These are phyloP conservation scores for Dasypogon diadema DNA, from an alignment of 2,888 invertebrate species.

Conservation along the genomic window DNA sequence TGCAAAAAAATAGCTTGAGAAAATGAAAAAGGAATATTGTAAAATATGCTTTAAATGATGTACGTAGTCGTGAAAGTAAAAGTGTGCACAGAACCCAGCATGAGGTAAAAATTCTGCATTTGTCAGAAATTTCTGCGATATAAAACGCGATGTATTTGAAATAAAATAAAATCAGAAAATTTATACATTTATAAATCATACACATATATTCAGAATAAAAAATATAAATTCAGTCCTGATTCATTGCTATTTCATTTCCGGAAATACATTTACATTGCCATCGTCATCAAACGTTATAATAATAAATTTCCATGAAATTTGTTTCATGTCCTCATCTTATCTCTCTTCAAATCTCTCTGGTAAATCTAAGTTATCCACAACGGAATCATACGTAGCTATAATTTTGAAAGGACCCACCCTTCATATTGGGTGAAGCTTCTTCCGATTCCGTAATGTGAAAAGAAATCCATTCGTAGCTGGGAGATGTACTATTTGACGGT, in stretches of 20 bases:
- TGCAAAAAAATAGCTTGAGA: too few species aligned
- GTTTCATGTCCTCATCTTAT: constrained; percentile 53
- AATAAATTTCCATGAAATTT: constrained; percentile 64
- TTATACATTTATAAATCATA: too few species aligned
- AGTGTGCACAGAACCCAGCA: too few species aligned
- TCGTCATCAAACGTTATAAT: constrained; percentile 76
- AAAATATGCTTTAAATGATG: too few species aligned
- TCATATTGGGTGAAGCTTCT: constrained; percentile 50
- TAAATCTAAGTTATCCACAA: not conserved
- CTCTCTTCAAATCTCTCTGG: constrained; percentile 16
- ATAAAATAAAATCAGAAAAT: too few species aligned
- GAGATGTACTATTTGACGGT: constrained; percentile 60
- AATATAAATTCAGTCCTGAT: too few species aligned
- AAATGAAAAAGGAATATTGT: too few species aligned
- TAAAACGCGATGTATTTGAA: too few species aligned
- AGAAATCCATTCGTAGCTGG: constrained; percentile 61
- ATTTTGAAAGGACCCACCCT: constrained; percentile 56
- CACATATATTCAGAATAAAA: too few species aligned
- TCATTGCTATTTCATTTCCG: constrained; percentile 68
- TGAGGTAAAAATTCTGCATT: too few species aligned
- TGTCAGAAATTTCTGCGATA: too few species aligned
- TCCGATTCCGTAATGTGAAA: constrained; percentile 51
- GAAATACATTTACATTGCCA: constrained; percentile 75
- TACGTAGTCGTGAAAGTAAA: too few species aligned
- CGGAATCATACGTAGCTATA: constrained; percentile 52